Evolutionary conservation across 2,113 vertebrate genomes (phyloP).

Genomic region (Microtus ochrogaster): DNA sequence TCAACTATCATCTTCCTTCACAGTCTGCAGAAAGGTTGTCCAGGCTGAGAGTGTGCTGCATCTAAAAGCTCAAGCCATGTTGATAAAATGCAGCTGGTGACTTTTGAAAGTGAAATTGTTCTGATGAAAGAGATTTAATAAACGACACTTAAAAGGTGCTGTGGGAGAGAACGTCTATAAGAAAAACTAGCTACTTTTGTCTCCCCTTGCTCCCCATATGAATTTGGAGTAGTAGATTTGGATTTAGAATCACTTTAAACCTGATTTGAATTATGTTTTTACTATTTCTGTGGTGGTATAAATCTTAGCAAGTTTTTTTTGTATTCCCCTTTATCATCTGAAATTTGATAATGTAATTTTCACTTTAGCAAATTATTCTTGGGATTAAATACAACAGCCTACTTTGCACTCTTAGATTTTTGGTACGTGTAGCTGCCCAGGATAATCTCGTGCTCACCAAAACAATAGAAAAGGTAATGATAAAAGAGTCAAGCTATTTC

Average conservation of each 20-base stretch:
- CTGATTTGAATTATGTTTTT: conserved; percentile 6
- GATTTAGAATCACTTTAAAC: background rate
- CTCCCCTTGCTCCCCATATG: background rate
- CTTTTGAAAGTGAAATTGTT: conserved; percentile 6
- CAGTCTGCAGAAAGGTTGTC: background rate
- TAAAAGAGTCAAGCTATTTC: conserved; percentile 5
- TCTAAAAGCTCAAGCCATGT: background rate
- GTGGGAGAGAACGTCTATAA: background rate
- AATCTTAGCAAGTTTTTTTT: background rate
- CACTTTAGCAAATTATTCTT: conserved; percentile 1
- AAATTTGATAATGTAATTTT: background rate
- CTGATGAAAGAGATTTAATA: background rate
- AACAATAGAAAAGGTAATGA: background rate
- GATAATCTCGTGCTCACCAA: background rate
- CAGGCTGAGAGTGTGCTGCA: background rate
- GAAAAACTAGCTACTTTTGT: background rate
- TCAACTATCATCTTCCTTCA: background rate
- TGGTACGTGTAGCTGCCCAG: background rate
- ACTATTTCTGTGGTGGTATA: background rate
- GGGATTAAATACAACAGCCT: background rate
- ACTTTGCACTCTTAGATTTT: background rate
- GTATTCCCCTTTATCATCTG: background rate
- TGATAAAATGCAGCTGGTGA: background rate
- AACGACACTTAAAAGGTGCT: background rate
- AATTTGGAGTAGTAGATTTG: background rate